These are phyloP conservation scores for Bombylius major DNA, from an alignment of 2,888 invertebrate species.

Conservation along the genomic window DNA sequence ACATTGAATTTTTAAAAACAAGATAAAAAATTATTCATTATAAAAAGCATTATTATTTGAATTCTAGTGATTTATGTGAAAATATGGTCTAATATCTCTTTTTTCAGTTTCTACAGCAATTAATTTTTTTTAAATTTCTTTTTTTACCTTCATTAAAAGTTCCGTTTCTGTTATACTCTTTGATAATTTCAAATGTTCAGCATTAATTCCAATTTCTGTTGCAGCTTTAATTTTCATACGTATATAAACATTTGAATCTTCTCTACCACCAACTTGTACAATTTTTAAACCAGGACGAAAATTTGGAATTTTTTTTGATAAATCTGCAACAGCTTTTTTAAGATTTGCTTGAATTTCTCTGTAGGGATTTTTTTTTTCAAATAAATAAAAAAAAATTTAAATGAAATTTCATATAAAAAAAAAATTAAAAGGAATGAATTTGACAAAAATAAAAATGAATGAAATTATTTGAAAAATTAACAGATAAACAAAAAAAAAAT, in stretches of 20 bases:
- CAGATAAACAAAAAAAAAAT: no score
- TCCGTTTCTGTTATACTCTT: conserved; percentile 67
- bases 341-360: conserved; percentile 63
- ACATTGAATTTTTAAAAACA: no score
- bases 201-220: conserved; percentile 74
- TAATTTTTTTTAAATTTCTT: background rate
- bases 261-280: conserved; percentile 89
- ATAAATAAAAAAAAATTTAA: background rate
- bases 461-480: no score
- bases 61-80: no score
- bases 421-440: background rate
- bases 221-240: conserved; percentile 91
- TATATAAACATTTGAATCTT: conserved; percentile 98
- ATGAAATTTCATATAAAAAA: conserved; percentile 47
- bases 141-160: conserved; percentile 28
- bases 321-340: conserved; percentile 47
- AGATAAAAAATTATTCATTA: no score
- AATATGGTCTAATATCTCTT: no score
- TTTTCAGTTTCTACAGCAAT: no score
- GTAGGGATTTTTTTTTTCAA: conserved; percentile 13
- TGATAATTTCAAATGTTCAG: conserved; percentile 68
- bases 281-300: conserved; percentile 75
- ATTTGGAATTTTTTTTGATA: conserved; percentile 44
- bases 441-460: background rate
- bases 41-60: no score